These are phyloP conservation scores for Tenthredo mesomela DNA, from an alignment of 2,888 invertebrate genomes.

Conservation along the genomic window DNA sequence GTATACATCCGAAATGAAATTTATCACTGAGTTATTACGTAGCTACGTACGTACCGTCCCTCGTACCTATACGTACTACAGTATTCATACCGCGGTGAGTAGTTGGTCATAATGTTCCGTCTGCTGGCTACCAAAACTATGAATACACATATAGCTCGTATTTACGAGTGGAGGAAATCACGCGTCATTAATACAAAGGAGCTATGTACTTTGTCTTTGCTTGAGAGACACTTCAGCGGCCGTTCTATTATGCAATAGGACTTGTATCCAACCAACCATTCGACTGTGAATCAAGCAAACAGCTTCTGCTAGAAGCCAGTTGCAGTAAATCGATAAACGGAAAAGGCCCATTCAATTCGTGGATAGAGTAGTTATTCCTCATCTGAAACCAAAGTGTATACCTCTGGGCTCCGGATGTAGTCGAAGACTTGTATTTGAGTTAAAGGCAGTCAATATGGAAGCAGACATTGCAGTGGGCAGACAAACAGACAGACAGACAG, in stretches of 20 bases:
- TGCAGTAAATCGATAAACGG: constrained; percentile 29
- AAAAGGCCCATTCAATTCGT: background rate
- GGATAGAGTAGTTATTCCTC: background rate
- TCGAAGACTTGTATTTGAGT: background rate
- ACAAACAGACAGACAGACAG: background rate
- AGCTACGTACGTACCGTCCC: background rate
- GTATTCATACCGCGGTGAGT: constrained; percentile 39
- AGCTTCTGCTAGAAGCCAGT: background rate
- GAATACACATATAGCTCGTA: background rate
- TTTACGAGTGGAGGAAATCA: constrained; percentile 35
- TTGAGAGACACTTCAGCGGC: background rate
- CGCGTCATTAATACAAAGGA: constrained; percentile 41
- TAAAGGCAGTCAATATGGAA: background rate
- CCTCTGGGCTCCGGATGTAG: background rate
- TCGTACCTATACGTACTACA: background rate
- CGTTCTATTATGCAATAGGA: constrained; percentile 15
- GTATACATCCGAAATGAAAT: constrained; percentile 38
- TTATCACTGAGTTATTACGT: constrained; percentile 9
- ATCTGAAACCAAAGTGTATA: background rate
- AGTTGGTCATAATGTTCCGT: constrained; percentile 12
- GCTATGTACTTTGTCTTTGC: constrained; percentile 24
- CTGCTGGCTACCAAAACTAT: background rate
- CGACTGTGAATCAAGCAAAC: background rate
- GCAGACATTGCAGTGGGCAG: background rate
- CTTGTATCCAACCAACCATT: constrained; percentile 20